phyloP scores from a whole-genome alignment of 2,888 invertebrate genomes.

The Incurvaria masculella region DNA sequence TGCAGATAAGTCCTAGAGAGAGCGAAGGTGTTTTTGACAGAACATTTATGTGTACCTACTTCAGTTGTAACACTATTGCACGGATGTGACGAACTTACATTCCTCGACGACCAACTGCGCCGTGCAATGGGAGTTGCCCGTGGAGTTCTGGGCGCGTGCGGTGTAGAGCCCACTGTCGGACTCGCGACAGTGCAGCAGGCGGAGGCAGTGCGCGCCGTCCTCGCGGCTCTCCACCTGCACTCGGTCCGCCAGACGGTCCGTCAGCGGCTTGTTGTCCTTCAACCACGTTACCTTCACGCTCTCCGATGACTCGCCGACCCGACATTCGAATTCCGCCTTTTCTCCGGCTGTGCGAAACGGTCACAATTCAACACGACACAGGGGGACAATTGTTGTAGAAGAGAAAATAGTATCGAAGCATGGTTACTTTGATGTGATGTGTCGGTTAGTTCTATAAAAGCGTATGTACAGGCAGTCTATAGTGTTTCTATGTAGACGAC shows the following conservation, averaged over 20 bases:
- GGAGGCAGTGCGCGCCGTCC: constrained; percentile 62
- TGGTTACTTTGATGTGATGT: constrained; percentile 20
- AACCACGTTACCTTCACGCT: constrained; percentile 73
- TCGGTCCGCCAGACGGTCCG: constrained; percentile 72
- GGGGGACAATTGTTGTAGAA: constrained; percentile 5
- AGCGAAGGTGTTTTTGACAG: background rate
- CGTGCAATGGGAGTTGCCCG: constrained; percentile 80
- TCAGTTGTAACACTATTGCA: background rate
- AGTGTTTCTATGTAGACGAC: constrained; percentile 15
- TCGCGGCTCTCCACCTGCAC: constrained; percentile 60
- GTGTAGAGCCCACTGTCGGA: constrained; percentile 89
- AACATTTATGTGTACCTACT: background rate
- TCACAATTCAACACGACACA: constrained; percentile 9
- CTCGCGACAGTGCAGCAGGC: constrained; percentile 70
- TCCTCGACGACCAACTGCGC: constrained; percentile 84
- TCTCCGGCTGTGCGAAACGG: constrained; percentile 70
- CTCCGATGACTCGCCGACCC: constrained; percentile 59
- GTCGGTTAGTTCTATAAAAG: constrained; percentile 46
- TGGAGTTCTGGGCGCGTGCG: constrained; percentile 77
- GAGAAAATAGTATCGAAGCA: constrained; percentile 18
- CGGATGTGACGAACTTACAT: constrained; percentile 55
- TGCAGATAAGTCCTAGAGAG: background rate
- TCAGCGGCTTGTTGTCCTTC: constrained; percentile 81
- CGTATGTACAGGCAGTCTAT: constrained; percentile 49
- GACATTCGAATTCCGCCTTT: constrained; percentile 76